Conservation (phyloP, 1,140 invertebrate genomes). For the Yoshiicerus persimilis region DNA sequence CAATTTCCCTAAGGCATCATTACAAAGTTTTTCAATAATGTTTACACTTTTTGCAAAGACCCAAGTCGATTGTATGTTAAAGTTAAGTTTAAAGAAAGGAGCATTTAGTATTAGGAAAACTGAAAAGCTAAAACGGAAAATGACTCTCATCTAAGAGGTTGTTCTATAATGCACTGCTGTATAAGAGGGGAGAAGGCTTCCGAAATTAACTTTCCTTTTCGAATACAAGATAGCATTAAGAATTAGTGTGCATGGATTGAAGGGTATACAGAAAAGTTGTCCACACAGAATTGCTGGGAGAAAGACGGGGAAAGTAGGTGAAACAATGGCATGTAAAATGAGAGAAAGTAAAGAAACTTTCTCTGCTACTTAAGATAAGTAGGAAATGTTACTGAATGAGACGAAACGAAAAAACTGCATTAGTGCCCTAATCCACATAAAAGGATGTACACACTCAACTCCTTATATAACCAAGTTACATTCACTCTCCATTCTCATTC, state of each 20-base stretch:
- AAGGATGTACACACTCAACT: not conserved
- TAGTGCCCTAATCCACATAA: not conserved
- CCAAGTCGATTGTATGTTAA: not conserved
- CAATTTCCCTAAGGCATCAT: not conserved
- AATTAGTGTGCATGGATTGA: not conserved
- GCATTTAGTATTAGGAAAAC: not conserved
- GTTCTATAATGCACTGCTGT: not conserved
- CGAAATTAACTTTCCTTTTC: not conserved
- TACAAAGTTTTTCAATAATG: conserved; percentile 2
- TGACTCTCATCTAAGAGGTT: not conserved
- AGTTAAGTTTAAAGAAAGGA: not conserved
- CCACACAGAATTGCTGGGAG: not conserved
- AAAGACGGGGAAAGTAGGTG: not conserved
- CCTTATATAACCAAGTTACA: not conserved
- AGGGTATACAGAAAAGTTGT: not conserved
- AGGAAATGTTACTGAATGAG: not conserved
- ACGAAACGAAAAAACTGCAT: not conserved
- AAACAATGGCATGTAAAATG: conserved; percentile 1
- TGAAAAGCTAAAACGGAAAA: not conserved
- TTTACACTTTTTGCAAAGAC: not conserved
- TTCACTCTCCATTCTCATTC: no score
- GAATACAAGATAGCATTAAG: not conserved
- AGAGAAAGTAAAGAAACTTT: not conserved
- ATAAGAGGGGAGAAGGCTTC: not conserved
- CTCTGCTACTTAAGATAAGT: not conserved